These are phyloP conservation scores for Cephus rjabovi DNA, from an alignment of 2,888 invertebrate species.

Conservation along the genomic window DNA sequence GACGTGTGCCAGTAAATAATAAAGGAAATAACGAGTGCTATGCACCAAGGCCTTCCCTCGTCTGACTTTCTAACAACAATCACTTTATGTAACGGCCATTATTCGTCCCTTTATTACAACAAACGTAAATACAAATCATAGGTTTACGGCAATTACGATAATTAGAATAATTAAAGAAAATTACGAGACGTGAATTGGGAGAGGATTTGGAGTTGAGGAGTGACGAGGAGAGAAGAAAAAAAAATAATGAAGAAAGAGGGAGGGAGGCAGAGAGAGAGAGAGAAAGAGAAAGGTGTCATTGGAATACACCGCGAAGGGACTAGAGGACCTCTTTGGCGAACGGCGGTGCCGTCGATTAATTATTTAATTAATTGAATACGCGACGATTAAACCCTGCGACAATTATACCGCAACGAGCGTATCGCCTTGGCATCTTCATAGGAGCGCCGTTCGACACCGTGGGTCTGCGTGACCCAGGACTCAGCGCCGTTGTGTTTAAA, in stretches of 20 bases:
- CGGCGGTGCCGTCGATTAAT: conserved; percentile 38
- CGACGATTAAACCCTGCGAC: conserved; percentile 8
- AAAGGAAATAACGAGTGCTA: conserved; percentile 33
- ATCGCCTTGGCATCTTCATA: conserved; percentile 11
- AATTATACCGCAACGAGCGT: background rate
- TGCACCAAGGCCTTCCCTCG: conserved; percentile 45
- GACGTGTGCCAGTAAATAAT: conserved; percentile 23
- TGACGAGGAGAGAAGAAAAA: background rate
- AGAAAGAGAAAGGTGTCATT: background rate
- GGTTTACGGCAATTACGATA: conserved; percentile 10
- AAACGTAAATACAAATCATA: conserved; percentile 55
- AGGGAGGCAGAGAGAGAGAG: background rate
- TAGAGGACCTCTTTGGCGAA: conserved; percentile 64
- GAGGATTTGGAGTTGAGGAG: no score
- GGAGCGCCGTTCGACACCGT: background rate
- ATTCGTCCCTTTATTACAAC: conserved; percentile 59
- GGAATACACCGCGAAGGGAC: conserved; percentile 50
- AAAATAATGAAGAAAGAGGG: background rate
- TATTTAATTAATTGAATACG: conserved; percentile 4
- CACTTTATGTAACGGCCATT: conserved; percentile 60
- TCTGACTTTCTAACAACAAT: conserved; percentile 58
- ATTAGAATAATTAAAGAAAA: background rate
- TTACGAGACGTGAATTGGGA: no score
- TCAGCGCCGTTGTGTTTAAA: conserved; percentile 20
- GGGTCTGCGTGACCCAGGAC: background rate